Base-by-base conservation (phyloP, 2,113 vertebrate species). In the Podiceps cristatus region DNA sequence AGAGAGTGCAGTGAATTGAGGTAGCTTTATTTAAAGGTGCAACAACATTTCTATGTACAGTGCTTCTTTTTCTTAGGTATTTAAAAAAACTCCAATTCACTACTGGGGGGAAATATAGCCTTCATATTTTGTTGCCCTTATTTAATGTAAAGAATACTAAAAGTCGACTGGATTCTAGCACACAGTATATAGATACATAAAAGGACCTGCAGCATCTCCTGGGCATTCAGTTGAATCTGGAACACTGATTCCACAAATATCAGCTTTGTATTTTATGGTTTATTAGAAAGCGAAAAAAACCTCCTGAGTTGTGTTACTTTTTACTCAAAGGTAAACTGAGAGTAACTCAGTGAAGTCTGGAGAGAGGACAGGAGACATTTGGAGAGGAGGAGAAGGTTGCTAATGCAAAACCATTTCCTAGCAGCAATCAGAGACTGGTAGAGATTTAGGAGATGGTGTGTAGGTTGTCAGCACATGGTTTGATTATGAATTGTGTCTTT, bases 381-480 rank as follows among this genome's bases (percentile, higher is more conserved):
- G 78, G 59, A 79, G 68, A 62, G 45, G 33, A 93, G 11, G 63
- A 86, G 19, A 89, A 83, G 31, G 52, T 49, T 97, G 83, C 82
- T 93, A 76, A 86, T 80, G 73, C 88, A 85, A 78, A 96, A 97
- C 18, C 37, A 90, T 94, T 95, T 96, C 90, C 87, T 72, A 96
- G 58, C 87, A 97, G 83, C 69, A 85, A 64, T 89, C 75, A 86
- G 91, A 93, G 86, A 73, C 94, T 84, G 76, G 44, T 60, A 80
- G 94, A 81, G 94, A 89, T 89, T 88, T 91, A 71, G 83, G 86
- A 93, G 77, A 81, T 56, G 59, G 73, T 96, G 77, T 97, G 78
- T 79, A 84, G 63, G 86, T 66, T 91, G 87, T 86, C 88, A 96
- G 96, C 91, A 97, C 97, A 97, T 96, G 97, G 90, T 55, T 95